Evolutionary conservation across 2,888 invertebrate genomes (phyloP), one percentile per base, ranked within the genome.

Genomic region (Synanthedon andrenaeformis): DNA sequence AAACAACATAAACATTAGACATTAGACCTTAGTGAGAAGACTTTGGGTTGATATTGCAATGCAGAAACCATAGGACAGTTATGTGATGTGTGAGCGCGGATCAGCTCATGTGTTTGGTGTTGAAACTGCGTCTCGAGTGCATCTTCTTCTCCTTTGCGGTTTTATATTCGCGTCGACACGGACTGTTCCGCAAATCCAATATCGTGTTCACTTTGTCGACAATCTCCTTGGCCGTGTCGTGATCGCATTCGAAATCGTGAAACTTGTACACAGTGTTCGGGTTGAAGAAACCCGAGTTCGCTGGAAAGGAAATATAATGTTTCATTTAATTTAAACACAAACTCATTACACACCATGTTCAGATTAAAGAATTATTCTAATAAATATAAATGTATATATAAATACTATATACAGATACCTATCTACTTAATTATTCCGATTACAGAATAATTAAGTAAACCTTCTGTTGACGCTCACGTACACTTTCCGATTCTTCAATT

Each of bases 151-250:
- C 94, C 71, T 92, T 91, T 52, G 91, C 89, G 50, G 92, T 91
- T 62, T 95, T 88, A 79, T 95, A 97, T 71, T 96, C 96, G 61
- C 94, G 92, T 51, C 95, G 88, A 58, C 93, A 92, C 4, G 91
- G 90, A 72, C 95, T 96, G 53, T 93, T 92, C 59, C 93, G 89
- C 64, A 96, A 86, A 69, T 96, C 94, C 57, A 97, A 79, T 58
- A 97, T 96, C 56, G 94, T 92, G 77, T 94, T 95, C 11, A 97
- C 90, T 85, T 97, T 96, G 59, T 93, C 92, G 0, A 95, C 93
- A 51, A 97, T 96, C 76, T 95, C 95, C 60, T 91, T 91, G 0
- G 95, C 95, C 1, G 90, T 90, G 3, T 89, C 88, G 51, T 90
- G 89, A 59, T 96, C 95, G 3, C 94, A 91, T 80, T 97, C 97